Evolutionary conservation across 37 sponge, comb jelly and placozoan species (phyloP), one percentile per base, ranked within the genome.

Genomic region (Hexactinellida sp.): DNA sequence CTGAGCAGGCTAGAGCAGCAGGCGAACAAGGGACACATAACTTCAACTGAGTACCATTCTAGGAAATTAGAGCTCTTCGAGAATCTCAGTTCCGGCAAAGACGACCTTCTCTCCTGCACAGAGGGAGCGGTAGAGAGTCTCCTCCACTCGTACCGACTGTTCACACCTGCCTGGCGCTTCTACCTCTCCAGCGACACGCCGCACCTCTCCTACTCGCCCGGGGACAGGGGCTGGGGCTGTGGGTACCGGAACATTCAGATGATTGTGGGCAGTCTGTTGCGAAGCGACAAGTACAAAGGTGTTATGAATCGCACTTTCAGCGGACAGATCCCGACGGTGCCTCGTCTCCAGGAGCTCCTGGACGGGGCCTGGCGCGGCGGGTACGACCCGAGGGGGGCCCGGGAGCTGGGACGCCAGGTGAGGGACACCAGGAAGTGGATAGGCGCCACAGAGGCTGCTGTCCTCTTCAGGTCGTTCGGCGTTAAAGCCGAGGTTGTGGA

Each of bases 151-250:
- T 63, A 63, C 34, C 32, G 30, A 28, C 76, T 25, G 21, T 63
- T 63, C 76, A 32, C 76, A 63, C 76, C 76, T 63, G 3, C 76
- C 5, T 63, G 76, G 76, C 25, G 76, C 34, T 63, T 32, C 76
- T 63, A 63, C 76, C 76, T 63, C 76, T 63, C 76, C 34, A 23
- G 3, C 25, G 76, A 63, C 76, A 63, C 76, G 21, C 76, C 76
- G 25, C 76, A 63, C 76, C 13, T 63, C 76, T 63, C 76, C 32
- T 63, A 63, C 76, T 63, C 76, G 3, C 76, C 13, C 3, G 87
- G 83, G 28, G 89, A 89, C 84, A 24, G 37, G n/a, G 89, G 89
- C 37, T 89, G 89, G 89, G 89, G 89, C 41, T 89, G 89, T 82
- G 86, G 89, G 0, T 89, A 88, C 54, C 54, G 90, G 36, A 90